Evolutionary conservation across 2,113 vertebrate genomes (phyloP).

Genomic region (Pardalotus punctatus): DNA sequence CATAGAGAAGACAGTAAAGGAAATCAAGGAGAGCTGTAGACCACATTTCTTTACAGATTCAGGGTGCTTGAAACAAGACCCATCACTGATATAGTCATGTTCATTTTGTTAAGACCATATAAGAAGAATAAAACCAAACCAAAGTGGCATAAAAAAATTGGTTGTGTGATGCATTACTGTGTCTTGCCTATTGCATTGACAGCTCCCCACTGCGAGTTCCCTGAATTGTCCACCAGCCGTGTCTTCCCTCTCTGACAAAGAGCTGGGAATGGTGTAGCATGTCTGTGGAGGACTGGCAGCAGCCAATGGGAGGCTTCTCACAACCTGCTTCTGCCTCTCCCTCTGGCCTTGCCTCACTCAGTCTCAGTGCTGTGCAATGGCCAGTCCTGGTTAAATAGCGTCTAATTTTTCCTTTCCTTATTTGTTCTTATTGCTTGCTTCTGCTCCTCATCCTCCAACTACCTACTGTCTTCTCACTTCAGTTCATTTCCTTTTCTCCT

Average conservation of each 20-base stretch:
- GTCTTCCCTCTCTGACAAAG: neutral
- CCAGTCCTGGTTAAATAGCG: neutral
- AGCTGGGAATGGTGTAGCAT: neutral
- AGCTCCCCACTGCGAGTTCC: neutral
- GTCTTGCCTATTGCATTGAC: neutral
- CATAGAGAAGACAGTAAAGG: neutral
- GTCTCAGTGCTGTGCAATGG: neutral
- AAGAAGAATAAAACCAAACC: neutral
- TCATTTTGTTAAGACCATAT: neutral
- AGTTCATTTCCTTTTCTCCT: conserved; percentile 52
- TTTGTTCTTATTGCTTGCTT: conserved; percentile 2
- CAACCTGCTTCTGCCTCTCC: neutral
- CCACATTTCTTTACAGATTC: neutral
- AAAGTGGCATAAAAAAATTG: neutral
- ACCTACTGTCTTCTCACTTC: conserved; percentile 30
- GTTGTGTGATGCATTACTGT: neutral
- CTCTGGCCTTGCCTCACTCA: neutral
- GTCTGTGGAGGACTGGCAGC: neutral
- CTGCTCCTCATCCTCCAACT: conserved; percentile 19
- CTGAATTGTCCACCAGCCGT: neutral
- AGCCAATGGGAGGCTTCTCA: neutral
- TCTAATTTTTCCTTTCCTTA: neutral
- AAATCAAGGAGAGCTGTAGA: neutral
- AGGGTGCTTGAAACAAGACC: neutral
- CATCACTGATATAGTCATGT: neutral